Evolutionary conservation across 1,140 invertebrate species (phyloP).

Genomic region (Hestina assimilis): DNA sequence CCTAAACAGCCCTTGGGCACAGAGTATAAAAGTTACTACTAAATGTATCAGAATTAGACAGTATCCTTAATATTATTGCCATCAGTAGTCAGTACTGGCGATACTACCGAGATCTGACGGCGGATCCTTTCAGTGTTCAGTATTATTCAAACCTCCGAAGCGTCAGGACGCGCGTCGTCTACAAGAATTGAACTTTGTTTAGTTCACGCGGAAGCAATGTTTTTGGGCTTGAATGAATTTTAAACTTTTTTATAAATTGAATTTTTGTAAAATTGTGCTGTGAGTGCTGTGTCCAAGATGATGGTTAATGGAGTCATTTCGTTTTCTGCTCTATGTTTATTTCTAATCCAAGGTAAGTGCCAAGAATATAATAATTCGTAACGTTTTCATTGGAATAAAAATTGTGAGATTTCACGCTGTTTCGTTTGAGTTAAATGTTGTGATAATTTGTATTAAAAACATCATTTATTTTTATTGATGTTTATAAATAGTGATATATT

Average conservation of each 20-base stretch:
- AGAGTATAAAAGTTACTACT: conserved; percentile 26
- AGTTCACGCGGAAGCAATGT: conserved; percentile 27
- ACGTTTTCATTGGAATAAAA: conserved; percentile 4
- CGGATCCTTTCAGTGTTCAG: conserved; percentile 26
- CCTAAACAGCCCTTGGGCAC: conserved; percentile 13
- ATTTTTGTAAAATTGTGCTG: neutral
- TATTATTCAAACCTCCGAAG: conserved; percentile 12
- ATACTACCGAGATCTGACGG: conserved; percentile 18
- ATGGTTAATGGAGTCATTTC: conserved; percentile 13
- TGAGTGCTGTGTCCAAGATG: conserved; percentile 18
- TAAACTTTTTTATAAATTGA: neutral
- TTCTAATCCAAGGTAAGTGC: conserved; percentile 36
- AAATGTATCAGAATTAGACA: conserved; percentile 23
- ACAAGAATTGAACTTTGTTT: conserved; percentile 4
- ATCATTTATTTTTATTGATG: too few species aligned
- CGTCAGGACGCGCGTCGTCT: conserved; percentile 19
- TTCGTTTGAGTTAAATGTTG: too few species aligned
- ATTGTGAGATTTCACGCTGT: neutral
- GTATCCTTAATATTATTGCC: conserved; percentile 22
- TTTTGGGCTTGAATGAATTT: conserved; percentile 3
- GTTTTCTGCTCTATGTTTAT: conserved; percentile 23
- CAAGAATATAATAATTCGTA: conserved; percentile 1
- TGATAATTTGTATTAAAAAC: too few species aligned
- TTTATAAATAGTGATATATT: too few species aligned
- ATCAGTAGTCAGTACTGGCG: conserved; percentile 15